Evolutionary conservation across 2,797 vertebrate genomes (phyloP).

Genomic region (Sparus aurata): DNA sequence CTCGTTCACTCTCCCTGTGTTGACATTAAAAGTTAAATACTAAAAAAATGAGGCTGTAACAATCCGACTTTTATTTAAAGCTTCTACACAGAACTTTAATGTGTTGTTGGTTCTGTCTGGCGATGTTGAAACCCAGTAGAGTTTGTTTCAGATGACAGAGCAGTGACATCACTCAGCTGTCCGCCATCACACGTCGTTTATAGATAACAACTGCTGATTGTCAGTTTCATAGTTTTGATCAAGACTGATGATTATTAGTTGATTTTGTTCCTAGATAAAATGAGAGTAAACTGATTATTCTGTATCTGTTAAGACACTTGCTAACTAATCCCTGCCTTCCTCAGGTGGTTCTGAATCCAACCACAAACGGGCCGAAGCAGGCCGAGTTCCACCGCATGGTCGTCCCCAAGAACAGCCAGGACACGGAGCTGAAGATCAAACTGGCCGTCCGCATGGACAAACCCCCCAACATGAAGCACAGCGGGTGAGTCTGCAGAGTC

Average conservation of each 20-base stretch:
- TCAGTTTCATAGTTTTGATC: not conserved
- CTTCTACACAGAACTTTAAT: too few relatives aligned
- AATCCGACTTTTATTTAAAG: too few relatives aligned
- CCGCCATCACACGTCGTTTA: too few relatives aligned
- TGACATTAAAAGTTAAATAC: too few relatives aligned
- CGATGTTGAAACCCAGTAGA: too few relatives aligned
- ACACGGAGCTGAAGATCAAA: conserved; percentile 94
- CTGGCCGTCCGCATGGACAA: conserved; percentile 97
- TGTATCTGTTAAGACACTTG: not conserved
- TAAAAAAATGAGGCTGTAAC: too few relatives aligned
- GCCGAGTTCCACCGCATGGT: conserved; percentile 94
- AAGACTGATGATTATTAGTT: not conserved
- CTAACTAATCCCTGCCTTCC: not conserved
- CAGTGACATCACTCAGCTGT: too few relatives aligned
- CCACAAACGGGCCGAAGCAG: conserved; percentile 92
- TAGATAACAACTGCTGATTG: too few relatives aligned
- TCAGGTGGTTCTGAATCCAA: conserved; percentile 94
- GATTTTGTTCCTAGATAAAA: not conserved
- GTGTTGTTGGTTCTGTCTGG: too few relatives aligned
- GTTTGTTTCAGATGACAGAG: too few relatives aligned
- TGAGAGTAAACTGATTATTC: not conserved
- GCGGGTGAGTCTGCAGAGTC: conserved; percentile 86
- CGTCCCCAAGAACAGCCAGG: conserved; percentile 95
- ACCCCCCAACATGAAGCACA: conserved; percentile 97
- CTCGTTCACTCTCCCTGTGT: too few relatives aligned